Base-by-base conservation (phyloP, 2,113 vertebrate species). In the Gobius niger region DNA sequence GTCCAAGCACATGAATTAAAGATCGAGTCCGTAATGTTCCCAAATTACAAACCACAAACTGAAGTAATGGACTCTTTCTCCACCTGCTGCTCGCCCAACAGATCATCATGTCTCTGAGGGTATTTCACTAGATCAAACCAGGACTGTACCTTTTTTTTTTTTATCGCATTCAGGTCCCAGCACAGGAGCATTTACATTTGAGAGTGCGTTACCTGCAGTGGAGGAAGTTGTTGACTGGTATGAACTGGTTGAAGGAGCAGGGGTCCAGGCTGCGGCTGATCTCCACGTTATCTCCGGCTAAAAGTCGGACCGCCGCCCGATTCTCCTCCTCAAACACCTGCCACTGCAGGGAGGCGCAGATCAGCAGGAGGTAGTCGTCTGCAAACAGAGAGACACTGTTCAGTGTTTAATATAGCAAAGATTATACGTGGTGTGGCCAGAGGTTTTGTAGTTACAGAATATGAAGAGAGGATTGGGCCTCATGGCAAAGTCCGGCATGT, bases 311-410 rank as follows among this genome's bases (percentile, higher is more conserved):
- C 0, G 57, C 75, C 0, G 82, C 87, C 9, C 85, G 89, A 72
- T 93, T 92, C 87, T 94, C 87, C 40, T 92, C 91, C 75, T 91
- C 75, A 65, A 93, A 93, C n/a, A 92, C 92, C 41, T 92, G 91
- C 90, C 91, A 86, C 87, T 93, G 93, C 65, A 94, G 88, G 54
- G 93, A 94, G 1, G 92, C 91, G 65, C 84, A 90, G 63, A 93
- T 82, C 82, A 95, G 76, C 83, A 94, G 87, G 68, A 92, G 59
- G 68, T 93, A 87, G 83, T 93, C 93, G 7, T 87, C 93, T 95
- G 77, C 14, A 85, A 62, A 65, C 5, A 24, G 71, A 19, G 72
- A 10, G 15, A 54, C 73, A 51, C 49, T 40, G 7, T 40, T 3
- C 11, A 40, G 13, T 12, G 11, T 18, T 11, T 4, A 19, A 9